Conservation (phyloP, 2,113 vertebrate genomes). For the Monopterus albus region DNA sequence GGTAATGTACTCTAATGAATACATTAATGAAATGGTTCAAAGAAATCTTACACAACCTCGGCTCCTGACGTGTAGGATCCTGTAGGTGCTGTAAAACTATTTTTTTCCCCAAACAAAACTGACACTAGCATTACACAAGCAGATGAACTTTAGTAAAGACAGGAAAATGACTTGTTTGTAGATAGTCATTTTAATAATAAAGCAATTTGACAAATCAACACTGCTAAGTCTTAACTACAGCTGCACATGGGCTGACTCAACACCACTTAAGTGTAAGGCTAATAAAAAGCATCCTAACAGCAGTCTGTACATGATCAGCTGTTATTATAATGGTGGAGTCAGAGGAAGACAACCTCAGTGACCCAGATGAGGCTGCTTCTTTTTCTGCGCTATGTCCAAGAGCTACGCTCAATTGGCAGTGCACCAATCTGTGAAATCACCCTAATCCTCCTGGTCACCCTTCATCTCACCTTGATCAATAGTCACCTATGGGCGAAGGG, state of each 20-base stretch:
- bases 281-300: background rate
- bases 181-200: background rate
- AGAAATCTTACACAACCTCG: constrained; percentile 8
- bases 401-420: constrained; percentile 31
- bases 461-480: constrained; percentile 64
- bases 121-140: background rate
- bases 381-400: constrained; percentile 6
- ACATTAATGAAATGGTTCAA: constrained; percentile 1
- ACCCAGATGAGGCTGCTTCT: background rate
- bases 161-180: background rate
- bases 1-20: too few species aligned
- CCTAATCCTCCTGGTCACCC: constrained; percentile 51
- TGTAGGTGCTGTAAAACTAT: background rate
- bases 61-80: background rate
- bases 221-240: background rate
- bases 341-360: constrained; percentile 9
- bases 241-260: background rate
- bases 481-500: constrained; percentile 32
- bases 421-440: constrained; percentile 61
- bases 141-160: background rate
- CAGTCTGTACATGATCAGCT: background rate
- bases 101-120: background rate
- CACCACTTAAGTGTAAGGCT: background rate
- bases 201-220: background rate
- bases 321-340: background rate